A percentile compares a stretch with the other conserved stretches of the same genome.
Conservation (phyloP, 2,797 vertebrate genomes). For the Varecia variegata region DNA sequence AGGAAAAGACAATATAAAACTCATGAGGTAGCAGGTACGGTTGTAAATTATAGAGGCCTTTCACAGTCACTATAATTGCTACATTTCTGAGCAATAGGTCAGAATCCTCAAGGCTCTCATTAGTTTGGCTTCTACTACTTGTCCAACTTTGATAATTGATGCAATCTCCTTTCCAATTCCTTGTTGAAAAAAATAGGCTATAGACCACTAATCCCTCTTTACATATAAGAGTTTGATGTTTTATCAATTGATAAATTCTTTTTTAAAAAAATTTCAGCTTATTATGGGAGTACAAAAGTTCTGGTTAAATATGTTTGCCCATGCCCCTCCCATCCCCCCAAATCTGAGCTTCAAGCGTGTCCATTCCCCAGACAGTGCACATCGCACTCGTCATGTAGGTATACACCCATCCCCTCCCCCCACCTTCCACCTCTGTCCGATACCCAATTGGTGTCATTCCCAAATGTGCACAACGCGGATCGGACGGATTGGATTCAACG, state of each 20-base stretch:
- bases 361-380: no score
- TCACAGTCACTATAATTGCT: not conserved
- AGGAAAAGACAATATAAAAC: not conserved
- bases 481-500: no score
- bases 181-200: not conserved
- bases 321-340: no score
- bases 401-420: no score
- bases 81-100: not conserved
- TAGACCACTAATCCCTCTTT: not conserved
- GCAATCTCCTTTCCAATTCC: not conserved
- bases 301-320: no score
- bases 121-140: not conserved
- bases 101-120: not conserved
- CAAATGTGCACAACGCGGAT: no score
- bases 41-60: not conserved
- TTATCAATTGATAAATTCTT: not conserved
- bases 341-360: no score
- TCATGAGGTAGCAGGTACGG: not conserved
- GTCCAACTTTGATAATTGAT: not conserved
- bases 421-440: no score
- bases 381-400: no score
- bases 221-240: not conserved
- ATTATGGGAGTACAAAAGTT: no score
- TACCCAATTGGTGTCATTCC: no score
- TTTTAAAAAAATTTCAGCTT: no score